Evolutionary conservation across 2,888 invertebrate genomes (phyloP).

Genomic region (Rhorus exstirpatorius): DNA sequence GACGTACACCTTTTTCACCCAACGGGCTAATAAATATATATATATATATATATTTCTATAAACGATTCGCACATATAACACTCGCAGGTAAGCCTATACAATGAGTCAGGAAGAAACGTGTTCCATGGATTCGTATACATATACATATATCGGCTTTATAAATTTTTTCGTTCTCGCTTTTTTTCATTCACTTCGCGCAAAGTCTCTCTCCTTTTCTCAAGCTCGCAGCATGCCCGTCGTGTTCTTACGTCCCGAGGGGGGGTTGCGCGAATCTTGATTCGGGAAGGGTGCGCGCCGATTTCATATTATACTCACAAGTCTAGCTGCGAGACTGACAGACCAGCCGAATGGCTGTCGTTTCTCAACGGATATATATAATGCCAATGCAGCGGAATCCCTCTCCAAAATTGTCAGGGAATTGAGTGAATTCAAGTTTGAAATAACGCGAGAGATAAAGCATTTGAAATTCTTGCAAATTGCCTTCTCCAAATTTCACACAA

Average conservation of each 20-base stretch:
- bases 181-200: slow-evolving; percentile 22
- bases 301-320: neutral
- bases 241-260: slow-evolving; percentile 40
- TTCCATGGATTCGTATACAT: slow-evolving; percentile 18
- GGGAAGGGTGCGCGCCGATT: slow-evolving; percentile 55
- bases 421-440: neutral
- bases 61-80: slow-evolving; percentile 23
- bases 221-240: slow-evolving; percentile 42
- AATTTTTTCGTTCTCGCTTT: slow-evolving; percentile 43
- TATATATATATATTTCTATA: neutral
- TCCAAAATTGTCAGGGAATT: slow-evolving; percentile 27
- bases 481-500: neutral
- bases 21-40: slow-evolving; percentile 52
- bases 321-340: slow-evolving; percentile 37
- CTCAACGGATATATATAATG: slow-evolving; percentile 58
- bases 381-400: slow-evolving; percentile 52
- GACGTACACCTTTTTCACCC: slow-evolving; percentile 44
- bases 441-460: neutral
- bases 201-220: slow-evolving; percentile 19
- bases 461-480: neutral
- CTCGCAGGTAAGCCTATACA: slow-evolving; percentile 16
- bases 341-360: slow-evolving; percentile 23
- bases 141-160: slow-evolving; percentile 16
- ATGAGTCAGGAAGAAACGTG: slow-evolving; percentile 56
- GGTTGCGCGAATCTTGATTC: slow-evolving; percentile 64